A percentile compares a stretch with the other conserved stretches of the same genome.
phyloP scores from a whole-genome alignment of 2,113 vertebrate genomes.

The Neopipo cinnamomea region DNA sequence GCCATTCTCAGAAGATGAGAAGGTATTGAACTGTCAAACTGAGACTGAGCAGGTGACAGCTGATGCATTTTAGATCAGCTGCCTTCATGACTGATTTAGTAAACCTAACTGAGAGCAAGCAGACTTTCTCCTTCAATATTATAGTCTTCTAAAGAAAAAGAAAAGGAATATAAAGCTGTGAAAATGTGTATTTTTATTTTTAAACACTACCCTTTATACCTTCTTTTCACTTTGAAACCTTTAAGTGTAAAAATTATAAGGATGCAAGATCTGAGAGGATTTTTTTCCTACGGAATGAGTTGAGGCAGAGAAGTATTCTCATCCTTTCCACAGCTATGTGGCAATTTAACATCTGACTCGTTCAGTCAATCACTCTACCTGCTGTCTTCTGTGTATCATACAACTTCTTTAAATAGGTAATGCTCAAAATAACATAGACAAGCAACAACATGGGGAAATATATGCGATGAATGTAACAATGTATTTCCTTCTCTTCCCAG shows the following conservation, averaged over 20 bases:
- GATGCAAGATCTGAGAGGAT: not conserved
- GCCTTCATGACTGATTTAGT: constrained; percentile 65
- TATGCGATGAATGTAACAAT: not conserved
- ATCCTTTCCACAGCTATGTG: not conserved
- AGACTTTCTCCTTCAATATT: not conserved
- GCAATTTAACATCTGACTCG: constrained; percentile 17
- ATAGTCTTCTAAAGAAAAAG: not conserved
- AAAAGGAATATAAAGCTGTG: not conserved
- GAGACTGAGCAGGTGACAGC: constrained; percentile 66
- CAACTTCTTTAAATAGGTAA: constrained; percentile 4
- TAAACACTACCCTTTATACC: not conserved
- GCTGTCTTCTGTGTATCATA: not conserved
- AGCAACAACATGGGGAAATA: not conserved
- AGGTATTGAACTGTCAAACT: constrained; percentile 72
- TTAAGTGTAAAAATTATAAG: not conserved
- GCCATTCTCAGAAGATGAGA: constrained; percentile 70
- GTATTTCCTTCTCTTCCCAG: not conserved
- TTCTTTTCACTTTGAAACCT: constrained; percentile 22
- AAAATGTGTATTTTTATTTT: constrained; percentile 6
- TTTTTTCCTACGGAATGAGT: not conserved
- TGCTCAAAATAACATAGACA: not conserved
- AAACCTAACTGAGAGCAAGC: constrained; percentile 32
- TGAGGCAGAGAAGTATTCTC: constrained; percentile 5
- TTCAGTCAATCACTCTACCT: constrained; percentile 42
- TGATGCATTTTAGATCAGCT: constrained; percentile 70